Percentiles rank a stretch among this genome's conserved stretches.
These are phyloP conservation scores for Papilio elwesi DNA, from an alignment of 2,888 invertebrate genomes.

Conservation along the genomic window DNA sequence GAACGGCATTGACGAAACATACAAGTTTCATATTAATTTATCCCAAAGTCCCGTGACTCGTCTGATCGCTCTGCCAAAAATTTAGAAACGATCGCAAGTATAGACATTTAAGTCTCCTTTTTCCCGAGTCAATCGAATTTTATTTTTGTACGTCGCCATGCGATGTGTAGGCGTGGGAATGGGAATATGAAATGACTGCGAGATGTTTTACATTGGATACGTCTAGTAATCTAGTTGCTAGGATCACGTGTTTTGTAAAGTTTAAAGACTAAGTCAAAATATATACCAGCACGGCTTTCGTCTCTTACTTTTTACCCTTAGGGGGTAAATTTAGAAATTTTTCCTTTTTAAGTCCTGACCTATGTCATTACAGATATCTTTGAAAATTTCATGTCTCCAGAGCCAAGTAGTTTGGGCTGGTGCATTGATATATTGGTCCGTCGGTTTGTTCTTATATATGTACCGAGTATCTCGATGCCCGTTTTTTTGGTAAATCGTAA, in stretches of 20 bases:
- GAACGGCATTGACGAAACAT: conserved; percentile 20
- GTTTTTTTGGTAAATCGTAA: too few species aligned
- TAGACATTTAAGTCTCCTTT: conserved; percentile 45
- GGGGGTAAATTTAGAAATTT: too few species aligned
- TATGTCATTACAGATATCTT: too few species aligned
- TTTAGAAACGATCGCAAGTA: conserved; percentile 50
- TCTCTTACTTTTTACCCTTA: too few species aligned
- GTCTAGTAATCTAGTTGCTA: neutral
- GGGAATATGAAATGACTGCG: conserved; percentile 17
- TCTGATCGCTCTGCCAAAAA: conserved; percentile 62
- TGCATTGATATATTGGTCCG: too few species aligned
- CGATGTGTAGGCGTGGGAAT: conserved; percentile 40
- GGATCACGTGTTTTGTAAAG: conserved; percentile 5
- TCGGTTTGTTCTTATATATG: too few species aligned
- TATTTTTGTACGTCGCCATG: conserved; percentile 44
- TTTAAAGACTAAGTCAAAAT: neutral
- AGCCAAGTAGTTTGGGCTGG: too few species aligned
- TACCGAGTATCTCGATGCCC: too few species aligned
- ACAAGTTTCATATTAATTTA: conserved; percentile 43
- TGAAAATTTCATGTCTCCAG: too few species aligned
- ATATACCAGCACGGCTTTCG: too few species aligned
- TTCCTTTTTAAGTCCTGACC: too few species aligned
- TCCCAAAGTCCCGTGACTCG: conserved; percentile 55
- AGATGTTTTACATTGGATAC: conserved; percentile 17
- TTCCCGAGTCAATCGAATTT: conserved; percentile 41